phyloP scores from a whole-genome alignment of 2,113 vertebrate species.

The Rynchops niger region DNA sequence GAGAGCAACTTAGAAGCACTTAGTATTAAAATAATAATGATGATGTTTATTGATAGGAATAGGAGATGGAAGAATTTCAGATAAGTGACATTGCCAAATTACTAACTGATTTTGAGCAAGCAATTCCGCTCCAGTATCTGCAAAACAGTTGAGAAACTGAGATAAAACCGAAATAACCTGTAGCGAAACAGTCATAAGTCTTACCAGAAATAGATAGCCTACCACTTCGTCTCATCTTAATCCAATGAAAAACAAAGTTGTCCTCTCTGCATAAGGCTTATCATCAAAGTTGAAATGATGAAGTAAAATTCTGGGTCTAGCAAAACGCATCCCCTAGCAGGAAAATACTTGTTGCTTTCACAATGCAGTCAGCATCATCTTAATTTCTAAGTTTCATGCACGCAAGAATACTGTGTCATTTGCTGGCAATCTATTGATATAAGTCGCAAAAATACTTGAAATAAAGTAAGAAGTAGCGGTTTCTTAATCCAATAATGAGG shows the following conservation, averaged over 20 bases:
- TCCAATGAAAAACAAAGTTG: neutral
- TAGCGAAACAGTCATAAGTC: neutral
- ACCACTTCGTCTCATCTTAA: neutral
- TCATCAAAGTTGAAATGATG: neutral
- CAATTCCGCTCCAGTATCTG: neutral
- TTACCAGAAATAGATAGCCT: neutral
- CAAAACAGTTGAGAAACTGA: neutral
- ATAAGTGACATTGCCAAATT: neutral
- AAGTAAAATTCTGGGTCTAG: neutral
- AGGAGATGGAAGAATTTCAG: conserved; percentile 1
- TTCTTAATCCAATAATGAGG: neutral
- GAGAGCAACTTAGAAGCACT: neutral
- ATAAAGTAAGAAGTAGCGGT: neutral
- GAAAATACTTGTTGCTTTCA: neutral
- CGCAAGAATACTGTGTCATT: neutral
- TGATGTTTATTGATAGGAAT: neutral
- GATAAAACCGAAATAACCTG: neutral
- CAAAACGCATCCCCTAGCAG: neutral
- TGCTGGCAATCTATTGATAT: neutral
- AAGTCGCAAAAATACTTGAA: neutral
- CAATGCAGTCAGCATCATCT: neutral
- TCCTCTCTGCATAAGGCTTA: neutral
- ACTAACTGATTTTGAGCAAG: neutral
- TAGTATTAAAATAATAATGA: neutral
- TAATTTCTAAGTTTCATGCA: neutral